Conservation (phyloP, 1,140 invertebrate genomes). For the Tribolium madens region DNA sequence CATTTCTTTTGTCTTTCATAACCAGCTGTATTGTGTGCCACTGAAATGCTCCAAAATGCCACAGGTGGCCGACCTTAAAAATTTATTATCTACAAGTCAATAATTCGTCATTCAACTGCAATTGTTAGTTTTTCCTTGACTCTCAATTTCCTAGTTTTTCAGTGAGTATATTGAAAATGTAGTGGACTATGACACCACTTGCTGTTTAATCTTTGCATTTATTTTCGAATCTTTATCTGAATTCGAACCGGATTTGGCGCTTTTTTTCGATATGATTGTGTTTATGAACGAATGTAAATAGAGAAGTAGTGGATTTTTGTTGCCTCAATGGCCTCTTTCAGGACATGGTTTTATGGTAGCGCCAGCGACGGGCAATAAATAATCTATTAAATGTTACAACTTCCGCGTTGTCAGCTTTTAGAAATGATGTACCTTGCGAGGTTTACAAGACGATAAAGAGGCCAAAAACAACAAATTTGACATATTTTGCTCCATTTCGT, state of each 20-base stretch:
- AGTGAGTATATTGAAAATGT: too few species aligned
- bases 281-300: not conserved
- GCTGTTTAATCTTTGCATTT: too few species aligned
- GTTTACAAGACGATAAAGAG: not conserved
- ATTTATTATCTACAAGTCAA: not conserved
- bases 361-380: not conserved
- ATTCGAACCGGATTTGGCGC: not conserved
- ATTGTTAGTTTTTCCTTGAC: not conserved
- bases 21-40: not conserved
- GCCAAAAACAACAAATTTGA: not conserved
- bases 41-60: too few species aligned
- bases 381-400: not conserved
- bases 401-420: not conserved
- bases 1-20: slow-evolving; percentile 5
- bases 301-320: not conserved
- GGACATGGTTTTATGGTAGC: not conserved
- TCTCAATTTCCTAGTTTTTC: not conserved
- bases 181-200: not conserved
- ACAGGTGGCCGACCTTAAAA: not conserved
- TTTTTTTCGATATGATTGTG: not conserved
- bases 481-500: not conserved
- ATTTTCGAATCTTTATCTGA: not conserved
- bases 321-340: not conserved
- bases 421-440: not conserved
- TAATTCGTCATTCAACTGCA: not conserved